Base-by-base conservation (phyloP, 2,888 invertebrate species). In the Zaprionus obscuricornis region DNA sequence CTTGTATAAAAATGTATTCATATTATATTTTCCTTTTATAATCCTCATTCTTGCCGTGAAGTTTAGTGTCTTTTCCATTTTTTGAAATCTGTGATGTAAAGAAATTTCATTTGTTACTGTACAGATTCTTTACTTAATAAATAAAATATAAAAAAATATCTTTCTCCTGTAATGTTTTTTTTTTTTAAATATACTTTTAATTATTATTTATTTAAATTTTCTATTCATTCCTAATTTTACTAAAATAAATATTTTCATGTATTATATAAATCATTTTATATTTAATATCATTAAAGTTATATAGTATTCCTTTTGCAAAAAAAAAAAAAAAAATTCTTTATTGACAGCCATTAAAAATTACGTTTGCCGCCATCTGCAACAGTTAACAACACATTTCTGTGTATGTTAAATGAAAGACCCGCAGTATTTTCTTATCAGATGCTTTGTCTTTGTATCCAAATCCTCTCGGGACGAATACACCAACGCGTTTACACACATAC, bases 371-470 rank as follows among this genome's bases (percentile, higher is more conserved):
- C 74, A 79, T 64, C 58, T 62, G 66, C 43, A 56, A 33, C 36
- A 34, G 17, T 60, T 10, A 54, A 37, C 33, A 31, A 31, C 29
- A n/a, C 16, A 34, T 20, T n/a, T 26, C 16, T 29, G 6, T 39
- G 3, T 24, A 16, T 40, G 10, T 17, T 57, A 18, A 31, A 46
- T 39, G 16, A 52, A 52, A 33, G 57, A 66, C 54, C 51, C 65
- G 68, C 54, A 58, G 67, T 49, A 68, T 31, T 71, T 77, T 83
- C 77, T 77, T 77, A 77, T 77, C 84, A 75, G 76, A 71, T 62
- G 49, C 49, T 51, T 14, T 31, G 65, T 65, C 60, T 71, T 68
- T 50, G 50, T 73, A 45, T 43, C 65, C 54, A 42, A 59, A 68
- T 51, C 75, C 72, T 65, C 43, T 14, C 51, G 46, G 65, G 68